phyloP scores from a whole-genome alignment of 2,888 invertebrate genomes.

The Drosophila mercatorum region DNA sequence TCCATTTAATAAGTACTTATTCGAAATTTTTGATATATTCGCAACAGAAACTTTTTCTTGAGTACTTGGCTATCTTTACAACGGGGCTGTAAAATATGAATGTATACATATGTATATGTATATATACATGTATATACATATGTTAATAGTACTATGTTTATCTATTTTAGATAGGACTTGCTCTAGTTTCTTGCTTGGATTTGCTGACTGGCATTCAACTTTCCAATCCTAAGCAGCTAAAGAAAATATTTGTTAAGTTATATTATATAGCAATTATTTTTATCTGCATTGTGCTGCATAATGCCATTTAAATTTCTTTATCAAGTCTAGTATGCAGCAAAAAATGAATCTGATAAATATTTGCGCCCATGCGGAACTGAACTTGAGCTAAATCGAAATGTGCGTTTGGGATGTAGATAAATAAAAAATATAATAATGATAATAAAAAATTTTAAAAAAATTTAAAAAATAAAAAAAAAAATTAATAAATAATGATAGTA shows the following conservation, averaged over 20 bases:
- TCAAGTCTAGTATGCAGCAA: background rate
- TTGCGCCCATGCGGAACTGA: background rate
- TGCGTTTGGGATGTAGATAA: no score
- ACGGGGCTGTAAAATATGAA: slow-evolving; percentile 2
- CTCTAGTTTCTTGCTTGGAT: slow-evolving; percentile 18
- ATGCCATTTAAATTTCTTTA: slow-evolving; percentile 1
- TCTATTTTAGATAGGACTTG: slow-evolving; percentile 34
- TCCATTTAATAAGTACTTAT: slow-evolving; percentile 14
- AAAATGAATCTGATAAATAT: background rate
- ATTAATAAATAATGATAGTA: no score
- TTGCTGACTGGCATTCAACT: background rate
- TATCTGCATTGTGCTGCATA: background rate
- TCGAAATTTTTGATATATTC: slow-evolving; percentile 1
- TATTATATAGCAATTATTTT: background rate
- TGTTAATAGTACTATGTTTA: slow-evolving; percentile 8
- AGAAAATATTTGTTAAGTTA: slow-evolving; percentile 1
- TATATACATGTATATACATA: background rate
- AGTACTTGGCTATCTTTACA: slow-evolving; percentile 12
- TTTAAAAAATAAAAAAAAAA: no score
- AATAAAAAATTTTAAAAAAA: no score
- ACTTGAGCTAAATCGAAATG: no score
- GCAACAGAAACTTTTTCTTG: background rate
- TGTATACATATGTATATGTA: background rate
- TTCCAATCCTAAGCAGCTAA: background rate
- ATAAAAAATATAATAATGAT: no score